A percentile compares a stretch with the other conserved stretches of the same genome.
Evolutionary conservation across 2,888 invertebrate species (phyloP).

Genomic region (Papilio protenor): DNA sequence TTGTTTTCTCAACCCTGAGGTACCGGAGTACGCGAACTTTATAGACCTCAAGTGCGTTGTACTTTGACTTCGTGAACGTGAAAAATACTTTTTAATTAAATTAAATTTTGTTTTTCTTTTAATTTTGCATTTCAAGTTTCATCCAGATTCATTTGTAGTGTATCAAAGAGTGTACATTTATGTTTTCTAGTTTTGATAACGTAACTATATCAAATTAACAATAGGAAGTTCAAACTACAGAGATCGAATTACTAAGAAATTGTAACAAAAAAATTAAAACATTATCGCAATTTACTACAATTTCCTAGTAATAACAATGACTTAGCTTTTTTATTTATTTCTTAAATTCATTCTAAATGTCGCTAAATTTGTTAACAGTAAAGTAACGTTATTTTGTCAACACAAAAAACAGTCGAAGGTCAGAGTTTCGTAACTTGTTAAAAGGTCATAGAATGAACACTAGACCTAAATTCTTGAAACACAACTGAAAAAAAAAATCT

Average conservation of each 20-base stretch:
- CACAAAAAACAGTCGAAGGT: slow-evolving; percentile 4
- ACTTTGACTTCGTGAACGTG: not conserved
- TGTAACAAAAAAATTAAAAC: not conserved
- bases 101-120: not conserved
- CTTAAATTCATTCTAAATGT: not conserved
- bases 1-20: not conserved
- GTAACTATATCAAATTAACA: too few species aligned
- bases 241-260: not conserved
- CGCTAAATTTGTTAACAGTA: slow-evolving; percentile 7
- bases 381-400: slow-evolving; percentile 8
- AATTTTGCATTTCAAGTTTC: not conserved
- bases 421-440: slow-evolving; percentile 3
- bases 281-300: not conserved
- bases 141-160: too few species aligned
- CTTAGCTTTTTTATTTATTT: not conserved
- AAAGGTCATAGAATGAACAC: not conserved
- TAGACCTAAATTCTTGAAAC: not conserved
- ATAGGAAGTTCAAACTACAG: not conserved
- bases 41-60: not conserved
- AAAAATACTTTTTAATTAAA: not conserved
- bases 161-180: too few species aligned
- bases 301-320: slow-evolving; percentile 1
- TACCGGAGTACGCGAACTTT: not conserved
- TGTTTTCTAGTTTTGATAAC: not conserved
- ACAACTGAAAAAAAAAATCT: not conserved